A percentile compares a stretch with the other conserved stretches of the same genome.
phyloP scores from a whole-genome alignment of 2,888 invertebrate genomes.

The Tachina fera region DNA sequence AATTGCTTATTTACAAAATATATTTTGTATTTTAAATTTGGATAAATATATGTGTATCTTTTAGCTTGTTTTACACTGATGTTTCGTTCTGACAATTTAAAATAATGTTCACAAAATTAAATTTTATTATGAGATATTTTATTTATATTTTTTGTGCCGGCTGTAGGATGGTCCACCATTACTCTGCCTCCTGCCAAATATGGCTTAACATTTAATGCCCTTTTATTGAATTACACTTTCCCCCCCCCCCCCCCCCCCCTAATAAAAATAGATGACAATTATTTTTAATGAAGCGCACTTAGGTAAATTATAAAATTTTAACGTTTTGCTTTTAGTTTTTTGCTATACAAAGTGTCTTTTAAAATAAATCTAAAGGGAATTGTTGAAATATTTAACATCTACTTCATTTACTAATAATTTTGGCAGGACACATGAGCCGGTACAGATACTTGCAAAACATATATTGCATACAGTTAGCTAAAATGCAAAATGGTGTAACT shows the following conservation, averaged over 20 bases:
- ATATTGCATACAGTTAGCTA: too few relatives aligned
- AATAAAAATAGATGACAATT: constrained; percentile 8
- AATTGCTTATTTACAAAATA: too few relatives aligned
- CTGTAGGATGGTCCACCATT: background rate
- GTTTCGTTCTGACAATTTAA: constrained; percentile 32
- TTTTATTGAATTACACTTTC: constrained; percentile 37
- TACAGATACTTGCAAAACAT: too few relatives aligned
- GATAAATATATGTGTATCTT: background rate
- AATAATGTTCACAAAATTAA: constrained; percentile 60
- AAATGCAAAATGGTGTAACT: too few relatives aligned
- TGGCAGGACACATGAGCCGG: background rate
- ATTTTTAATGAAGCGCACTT: constrained; percentile 45
- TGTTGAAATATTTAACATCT: constrained; percentile 62
- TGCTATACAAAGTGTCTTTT: constrained; percentile 40
- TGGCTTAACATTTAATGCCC: constrained; percentile 11
- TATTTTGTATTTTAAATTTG: too few relatives aligned
- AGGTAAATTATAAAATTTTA: constrained; percentile 40
- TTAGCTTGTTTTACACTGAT: background rate
- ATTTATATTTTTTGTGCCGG: background rate
- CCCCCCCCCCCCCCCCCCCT: background rate
- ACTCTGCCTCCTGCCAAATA: background rate
- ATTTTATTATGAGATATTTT: constrained; percentile 41
- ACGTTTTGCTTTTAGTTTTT: background rate
- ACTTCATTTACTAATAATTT: background rate
- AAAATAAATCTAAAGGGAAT: constrained; percentile 58